These are phyloP conservation scores for Agraylea sexmaculata DNA, from an alignment of 1,140 invertebrate species.

Conservation along the genomic window DNA sequence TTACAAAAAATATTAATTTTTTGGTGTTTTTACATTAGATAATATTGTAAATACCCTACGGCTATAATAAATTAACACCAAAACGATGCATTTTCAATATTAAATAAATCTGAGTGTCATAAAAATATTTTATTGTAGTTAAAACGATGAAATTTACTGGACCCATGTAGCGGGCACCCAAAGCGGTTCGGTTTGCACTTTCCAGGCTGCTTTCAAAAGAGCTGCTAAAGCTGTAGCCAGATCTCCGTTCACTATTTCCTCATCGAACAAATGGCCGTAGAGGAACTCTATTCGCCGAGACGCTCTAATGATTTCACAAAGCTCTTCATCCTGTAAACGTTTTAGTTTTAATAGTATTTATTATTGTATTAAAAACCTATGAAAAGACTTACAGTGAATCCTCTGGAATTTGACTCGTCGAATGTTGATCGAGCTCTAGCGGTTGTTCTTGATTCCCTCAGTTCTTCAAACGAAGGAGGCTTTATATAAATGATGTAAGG, in stretches of 20 bases:
- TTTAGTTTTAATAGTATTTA: too few species aligned
- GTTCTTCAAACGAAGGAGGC: constrained; percentile 72
- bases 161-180: constrained; percentile 96
- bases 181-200: constrained; percentile 83
- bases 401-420: constrained; percentile 76
- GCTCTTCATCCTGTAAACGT: constrained; percentile 78
- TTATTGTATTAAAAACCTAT: too few species aligned
- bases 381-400: constrained; percentile 65
- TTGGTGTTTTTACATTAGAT: too few species aligned
- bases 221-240: constrained; percentile 78
- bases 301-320: constrained; percentile 78
- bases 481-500: constrained; percentile 93
- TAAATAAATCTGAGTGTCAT: too few species aligned
- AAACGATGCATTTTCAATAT: too few species aligned
- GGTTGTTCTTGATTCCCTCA: constrained; percentile 72
- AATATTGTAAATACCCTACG: too few species aligned
- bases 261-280: constrained; percentile 93
- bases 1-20: too few species aligned
- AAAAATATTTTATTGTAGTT: too few species aligned
- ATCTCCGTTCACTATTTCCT: constrained; percentile 84
- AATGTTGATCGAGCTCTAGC: constrained; percentile 78
- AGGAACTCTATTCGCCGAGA: constrained; percentile 84
- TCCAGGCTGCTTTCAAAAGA: constrained; percentile 67
- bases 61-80: too few species aligned
- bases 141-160: constrained; percentile 56